These are phyloP conservation scores for Pseudococcus viburni DNA, from an alignment of 2,888 invertebrate genomes.

Conservation along the genomic window DNA sequence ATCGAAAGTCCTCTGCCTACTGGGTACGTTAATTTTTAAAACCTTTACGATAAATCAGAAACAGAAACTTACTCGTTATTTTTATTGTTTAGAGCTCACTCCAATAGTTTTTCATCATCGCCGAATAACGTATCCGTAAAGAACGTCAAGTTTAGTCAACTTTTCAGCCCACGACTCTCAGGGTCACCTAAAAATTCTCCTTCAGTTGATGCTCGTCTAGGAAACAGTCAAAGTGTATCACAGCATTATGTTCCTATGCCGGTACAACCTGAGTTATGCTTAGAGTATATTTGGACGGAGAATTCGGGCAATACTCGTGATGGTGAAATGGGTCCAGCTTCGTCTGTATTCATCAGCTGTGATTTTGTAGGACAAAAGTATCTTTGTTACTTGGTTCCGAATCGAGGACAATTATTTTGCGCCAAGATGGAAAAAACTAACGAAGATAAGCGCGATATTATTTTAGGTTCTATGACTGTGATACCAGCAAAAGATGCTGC, in stretches of 20 bases:
- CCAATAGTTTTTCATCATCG: constrained; percentile 53
- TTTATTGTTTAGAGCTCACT: not conserved
- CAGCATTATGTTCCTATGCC: constrained; percentile 72
- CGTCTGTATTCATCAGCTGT: constrained; percentile 82
- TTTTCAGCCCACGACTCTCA: constrained; percentile 48
- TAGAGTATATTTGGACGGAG: constrained; percentile 93
- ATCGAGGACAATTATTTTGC: constrained; percentile 79
- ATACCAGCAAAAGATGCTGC: constrained; percentile 89
- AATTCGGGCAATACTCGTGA: constrained; percentile 69
- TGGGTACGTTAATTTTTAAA: constrained; percentile 27
- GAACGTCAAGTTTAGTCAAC: constrained; percentile 58
- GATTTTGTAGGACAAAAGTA: constrained; percentile 89
- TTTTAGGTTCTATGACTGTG: constrained; percentile 82
- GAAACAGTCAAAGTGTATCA: constrained; percentile 68
- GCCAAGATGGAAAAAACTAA: constrained; percentile 80
- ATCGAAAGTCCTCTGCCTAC: constrained; percentile 50
- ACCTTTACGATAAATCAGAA: not conserved
- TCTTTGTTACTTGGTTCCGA: constrained; percentile 82
- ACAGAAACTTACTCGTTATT: not conserved
- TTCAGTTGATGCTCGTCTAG: constrained; percentile 68
- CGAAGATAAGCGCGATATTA: constrained; percentile 75
- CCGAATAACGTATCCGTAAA: constrained; percentile 54
- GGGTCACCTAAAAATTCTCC: constrained; percentile 67
- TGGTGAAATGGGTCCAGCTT: constrained; percentile 43
- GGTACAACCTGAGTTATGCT: constrained; percentile 86